phyloP scores from a whole-genome alignment of 2,113 vertebrate genomes.

The Oryzias woworae region DNA sequence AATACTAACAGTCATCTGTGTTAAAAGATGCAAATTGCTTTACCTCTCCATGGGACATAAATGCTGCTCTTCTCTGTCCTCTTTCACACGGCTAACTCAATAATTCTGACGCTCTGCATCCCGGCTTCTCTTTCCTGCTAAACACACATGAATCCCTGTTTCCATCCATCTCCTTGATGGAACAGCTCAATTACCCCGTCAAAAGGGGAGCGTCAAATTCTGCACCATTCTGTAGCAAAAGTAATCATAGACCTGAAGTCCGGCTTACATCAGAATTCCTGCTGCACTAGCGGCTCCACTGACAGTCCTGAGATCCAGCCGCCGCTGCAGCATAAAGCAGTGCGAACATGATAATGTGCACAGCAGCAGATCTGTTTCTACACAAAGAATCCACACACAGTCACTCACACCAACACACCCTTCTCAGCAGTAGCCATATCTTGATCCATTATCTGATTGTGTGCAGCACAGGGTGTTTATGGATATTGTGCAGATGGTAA shows the following conservation, averaged over 20 bases:
- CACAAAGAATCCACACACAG: constrained; percentile 23
- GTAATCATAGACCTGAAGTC: constrained; percentile 48
- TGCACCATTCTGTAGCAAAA: constrained; percentile 44
- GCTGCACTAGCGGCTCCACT: constrained; percentile 26
- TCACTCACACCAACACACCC: constrained; percentile 27
- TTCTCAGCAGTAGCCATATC: constrained; percentile 48
- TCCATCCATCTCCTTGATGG: constrained; percentile 60
- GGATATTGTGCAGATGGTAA: constrained; percentile 66
- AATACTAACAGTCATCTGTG: constrained; percentile 17
- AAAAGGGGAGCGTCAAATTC: constrained; percentile 54
- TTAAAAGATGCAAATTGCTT: constrained; percentile 46
- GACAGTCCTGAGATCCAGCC: constrained; percentile 8
- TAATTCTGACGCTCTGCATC: constrained; percentile 16
- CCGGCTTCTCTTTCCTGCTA: constrained; percentile 19
- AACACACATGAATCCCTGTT: constrained; percentile 47
- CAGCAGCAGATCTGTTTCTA: constrained; percentile 58
- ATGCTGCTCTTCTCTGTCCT: constrained; percentile 18
- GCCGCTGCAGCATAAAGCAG: constrained; percentile 33
- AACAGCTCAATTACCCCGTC: constrained; percentile 66
- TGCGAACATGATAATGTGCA: constrained; percentile 63
- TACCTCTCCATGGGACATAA: constrained; percentile 37
- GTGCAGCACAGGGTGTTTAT: constrained; percentile 60
- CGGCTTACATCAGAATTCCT: constrained; percentile 41
- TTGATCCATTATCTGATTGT: constrained; percentile 54
- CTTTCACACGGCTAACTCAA: constrained; percentile 20